Evolutionary conservation across 2,113 vertebrate genomes (phyloP).

Genomic region (Callithrix jacchus): DNA sequence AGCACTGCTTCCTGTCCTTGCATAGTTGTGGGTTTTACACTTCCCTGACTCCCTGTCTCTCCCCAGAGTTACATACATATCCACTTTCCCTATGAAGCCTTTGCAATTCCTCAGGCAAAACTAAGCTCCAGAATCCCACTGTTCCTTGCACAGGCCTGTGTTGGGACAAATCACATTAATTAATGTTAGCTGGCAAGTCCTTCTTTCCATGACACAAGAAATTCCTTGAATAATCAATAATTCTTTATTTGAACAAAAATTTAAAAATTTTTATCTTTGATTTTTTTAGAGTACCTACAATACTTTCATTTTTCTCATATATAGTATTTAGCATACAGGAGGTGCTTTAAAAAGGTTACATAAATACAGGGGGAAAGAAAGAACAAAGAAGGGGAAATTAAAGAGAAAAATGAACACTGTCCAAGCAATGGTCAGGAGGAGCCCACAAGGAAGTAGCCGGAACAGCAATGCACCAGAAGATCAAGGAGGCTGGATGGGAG

Average conservation of each 20-base stretch:
- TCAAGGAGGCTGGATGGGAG: not conserved
- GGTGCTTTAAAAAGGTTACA: not conserved
- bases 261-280: not conserved
- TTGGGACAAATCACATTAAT: not conserved
- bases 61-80: not conserved
- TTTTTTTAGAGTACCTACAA: not conserved
- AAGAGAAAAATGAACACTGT: not conserved
- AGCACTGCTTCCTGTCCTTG: not conserved
- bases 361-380: not conserved
- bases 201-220: not conserved
- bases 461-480: not conserved
- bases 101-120: not conserved
- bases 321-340: not conserved
- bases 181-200: not conserved
- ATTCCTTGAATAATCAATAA: not conserved
- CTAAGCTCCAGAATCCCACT: not conserved
- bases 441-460: not conserved
- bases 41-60: not conserved
- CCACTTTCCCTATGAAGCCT: not conserved
- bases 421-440: no score
- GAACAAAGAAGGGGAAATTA: not conserved
- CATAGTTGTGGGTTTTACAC: not conserved
- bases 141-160: not conserved
- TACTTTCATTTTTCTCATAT: slow-evolving; percentile 18
- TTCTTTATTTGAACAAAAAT: not conserved